Percentiles rank a stretch among this genome's conserved stretches.
Evolutionary conservation across 1,140 invertebrate genomes (phyloP).

Genomic region (Chironomus tepperi): DNA sequence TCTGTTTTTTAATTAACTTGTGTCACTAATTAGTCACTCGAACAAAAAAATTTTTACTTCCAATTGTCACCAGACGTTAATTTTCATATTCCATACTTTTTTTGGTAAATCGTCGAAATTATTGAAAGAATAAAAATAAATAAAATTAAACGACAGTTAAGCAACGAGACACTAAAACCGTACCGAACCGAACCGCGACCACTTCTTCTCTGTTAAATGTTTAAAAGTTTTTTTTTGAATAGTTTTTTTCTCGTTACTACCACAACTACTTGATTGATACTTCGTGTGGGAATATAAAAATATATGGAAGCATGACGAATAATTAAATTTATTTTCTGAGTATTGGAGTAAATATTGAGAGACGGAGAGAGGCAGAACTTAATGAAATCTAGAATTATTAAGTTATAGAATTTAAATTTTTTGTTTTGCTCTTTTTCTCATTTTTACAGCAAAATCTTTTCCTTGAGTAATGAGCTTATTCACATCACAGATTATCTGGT

Average conservation of each 20-base stretch:
- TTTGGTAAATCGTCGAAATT: background rate
- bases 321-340: background rate
- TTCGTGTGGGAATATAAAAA: background rate
- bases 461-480: too few relatives aligned
- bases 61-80: background rate
- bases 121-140: background rate
- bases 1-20: background rate
- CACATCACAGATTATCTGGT: too few relatives aligned
- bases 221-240: background rate
- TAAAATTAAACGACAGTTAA: background rate
- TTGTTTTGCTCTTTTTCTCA: too few relatives aligned
- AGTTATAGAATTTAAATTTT: too few relatives aligned
- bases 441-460: too few relatives aligned
- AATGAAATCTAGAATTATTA: too few relatives aligned
- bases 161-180: background rate
- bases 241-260: background rate
- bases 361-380: too few relatives aligned
- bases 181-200: background rate
- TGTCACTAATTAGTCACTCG: background rate
- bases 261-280: slow-evolving; percentile 8
- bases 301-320: slow-evolving; percentile 11
- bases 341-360: background rate
- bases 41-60: background rate
- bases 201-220: slow-evolving; percentile 13
- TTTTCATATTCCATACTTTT: background rate